Evolutionary conservation across 2,113 vertebrate species (phyloP).

Genomic region (Pseudorhombus dupliciocellatus): DNA sequence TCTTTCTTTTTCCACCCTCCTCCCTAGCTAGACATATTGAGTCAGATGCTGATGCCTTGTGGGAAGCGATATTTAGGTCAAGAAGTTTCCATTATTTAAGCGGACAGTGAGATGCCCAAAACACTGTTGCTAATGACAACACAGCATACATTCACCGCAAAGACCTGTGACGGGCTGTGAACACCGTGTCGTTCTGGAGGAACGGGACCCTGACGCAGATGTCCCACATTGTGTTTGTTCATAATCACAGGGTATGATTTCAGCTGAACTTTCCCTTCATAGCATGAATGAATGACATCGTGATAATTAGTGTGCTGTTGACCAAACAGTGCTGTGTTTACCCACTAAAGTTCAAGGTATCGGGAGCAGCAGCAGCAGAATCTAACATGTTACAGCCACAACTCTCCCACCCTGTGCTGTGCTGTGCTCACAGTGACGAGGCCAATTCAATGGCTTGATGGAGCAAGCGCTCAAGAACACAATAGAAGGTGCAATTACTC

Average conservation of each 20-base stretch:
- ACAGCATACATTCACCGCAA: conserved; percentile 17
- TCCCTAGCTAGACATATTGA: conserved; percentile 33
- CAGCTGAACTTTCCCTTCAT: background rate
- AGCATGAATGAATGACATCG: background rate
- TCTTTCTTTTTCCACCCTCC: conserved; percentile 18
- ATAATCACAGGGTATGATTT: too few relatives aligned
- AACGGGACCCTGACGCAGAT: background rate
- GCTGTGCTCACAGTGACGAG: conserved; percentile 5
- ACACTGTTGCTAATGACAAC: conserved; percentile 66
- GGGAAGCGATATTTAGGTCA: conserved; percentile 55
- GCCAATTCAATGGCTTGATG: conserved; percentile 11
- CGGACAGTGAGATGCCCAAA: conserved; percentile 39
- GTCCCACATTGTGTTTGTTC: too few relatives aligned
- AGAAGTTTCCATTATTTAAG: conserved; percentile 63
- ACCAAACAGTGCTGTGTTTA: conserved; percentile 6
- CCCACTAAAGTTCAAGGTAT: background rate
- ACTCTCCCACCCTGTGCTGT: conserved; percentile 17
- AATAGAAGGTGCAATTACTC: background rate
- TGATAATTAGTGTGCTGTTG: background rate
- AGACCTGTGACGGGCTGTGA: background rate
- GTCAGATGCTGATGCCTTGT: conserved; percentile 35
- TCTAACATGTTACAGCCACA: conserved; percentile 22
- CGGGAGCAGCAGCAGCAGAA: conserved; percentile 12
- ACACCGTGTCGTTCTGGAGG: background rate
- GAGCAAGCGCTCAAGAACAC: conserved; percentile 19